Evolutionary conservation across 2,797 vertebrate genomes (phyloP).

Genomic region (Megalops cyprinoides): DNA sequence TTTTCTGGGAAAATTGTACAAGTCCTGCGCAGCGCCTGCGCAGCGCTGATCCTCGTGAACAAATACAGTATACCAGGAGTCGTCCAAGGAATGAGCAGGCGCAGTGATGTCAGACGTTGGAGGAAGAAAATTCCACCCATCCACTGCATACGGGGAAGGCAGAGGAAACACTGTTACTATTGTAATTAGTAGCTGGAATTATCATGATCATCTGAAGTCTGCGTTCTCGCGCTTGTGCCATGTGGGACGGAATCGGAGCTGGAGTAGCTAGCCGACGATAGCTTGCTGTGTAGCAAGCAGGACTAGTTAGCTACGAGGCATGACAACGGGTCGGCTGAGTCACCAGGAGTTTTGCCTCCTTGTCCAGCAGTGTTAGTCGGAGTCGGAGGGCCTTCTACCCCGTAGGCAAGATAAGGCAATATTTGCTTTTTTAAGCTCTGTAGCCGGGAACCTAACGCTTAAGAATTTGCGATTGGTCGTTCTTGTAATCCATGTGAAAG

Average conservation of each 20-base stretch:
- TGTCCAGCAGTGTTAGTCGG: slow-evolving; percentile 42
- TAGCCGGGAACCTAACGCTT: background rate
- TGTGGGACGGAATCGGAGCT: slow-evolving; percentile 12
- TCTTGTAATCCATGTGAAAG: slow-evolving; percentile 29
- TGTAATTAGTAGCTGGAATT: background rate
- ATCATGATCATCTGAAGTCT: background rate
- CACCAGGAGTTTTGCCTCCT: slow-evolving; percentile 43
- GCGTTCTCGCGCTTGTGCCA: background rate
- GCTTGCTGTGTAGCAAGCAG: slow-evolving; percentile 27
- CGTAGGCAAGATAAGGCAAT: slow-evolving; percentile 22
- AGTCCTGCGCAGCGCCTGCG: slow-evolving; percentile 37
- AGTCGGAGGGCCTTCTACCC: slow-evolving; percentile 57
- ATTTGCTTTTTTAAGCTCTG: slow-evolving; percentile 18
- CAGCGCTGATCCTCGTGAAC: slow-evolving; percentile 20
- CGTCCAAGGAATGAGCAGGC: slow-evolving; percentile 56
- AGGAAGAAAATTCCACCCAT: slow-evolving; percentile 43
- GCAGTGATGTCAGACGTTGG: slow-evolving; percentile 48
- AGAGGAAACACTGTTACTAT: slow-evolving; percentile 25
- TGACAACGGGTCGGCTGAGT: slow-evolving; percentile 32
- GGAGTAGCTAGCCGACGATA: slow-evolving; percentile 27
- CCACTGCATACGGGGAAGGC: slow-evolving; percentile 36
- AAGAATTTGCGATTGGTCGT: background rate
- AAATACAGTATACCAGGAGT: slow-evolving; percentile 32
- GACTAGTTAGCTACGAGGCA: slow-evolving; percentile 27
- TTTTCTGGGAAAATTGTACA: slow-evolving; percentile 32